phyloP scores from a whole-genome alignment of 1,140 invertebrate genomes.

The Drosophila willistoni region DNA sequence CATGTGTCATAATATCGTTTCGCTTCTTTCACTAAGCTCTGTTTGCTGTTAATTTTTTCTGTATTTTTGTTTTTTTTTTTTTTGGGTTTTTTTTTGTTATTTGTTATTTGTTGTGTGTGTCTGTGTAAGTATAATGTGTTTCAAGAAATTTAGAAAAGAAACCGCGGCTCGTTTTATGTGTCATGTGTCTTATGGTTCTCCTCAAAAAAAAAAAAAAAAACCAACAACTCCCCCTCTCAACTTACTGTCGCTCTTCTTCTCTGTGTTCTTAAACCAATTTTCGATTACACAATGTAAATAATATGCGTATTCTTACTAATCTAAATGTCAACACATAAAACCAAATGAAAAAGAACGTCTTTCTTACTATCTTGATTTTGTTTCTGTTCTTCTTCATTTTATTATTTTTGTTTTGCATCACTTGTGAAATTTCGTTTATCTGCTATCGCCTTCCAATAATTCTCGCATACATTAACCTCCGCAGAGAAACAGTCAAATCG shows the following conservation, averaged over 20 bases:
- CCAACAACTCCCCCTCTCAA: background rate
- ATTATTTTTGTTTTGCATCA: conserved; percentile 2
- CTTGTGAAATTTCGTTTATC: background rate
- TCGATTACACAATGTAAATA: conserved; percentile 19
- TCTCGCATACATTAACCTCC: background rate
- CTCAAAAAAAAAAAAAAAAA: too few species aligned
- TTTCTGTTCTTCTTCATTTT: too few species aligned
- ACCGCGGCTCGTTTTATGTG: background rate
- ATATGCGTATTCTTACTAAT: conserved; percentile 15
- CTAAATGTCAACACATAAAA: conserved; percentile 18
- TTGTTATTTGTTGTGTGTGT: background rate
- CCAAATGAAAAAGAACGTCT: background rate
- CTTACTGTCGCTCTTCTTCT: background rate
- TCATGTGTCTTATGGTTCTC: background rate
- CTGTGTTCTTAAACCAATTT: conserved; percentile 2
- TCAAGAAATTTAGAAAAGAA: too few species aligned
- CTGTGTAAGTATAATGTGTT: background rate
- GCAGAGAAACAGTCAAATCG: conserved; percentile 66
- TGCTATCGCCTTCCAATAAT: background rate
- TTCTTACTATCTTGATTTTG: too few species aligned
- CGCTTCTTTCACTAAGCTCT: too few species aligned
- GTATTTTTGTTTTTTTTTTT: too few species aligned
- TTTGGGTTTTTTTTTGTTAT: background rate
- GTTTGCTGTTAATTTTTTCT: too few species aligned
- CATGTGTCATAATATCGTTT: too few species aligned